These are phyloP conservation scores for Penaeus japonicus DNA, from an alignment of 1,140 invertebrate genomes.

Conservation along the genomic window DNA sequence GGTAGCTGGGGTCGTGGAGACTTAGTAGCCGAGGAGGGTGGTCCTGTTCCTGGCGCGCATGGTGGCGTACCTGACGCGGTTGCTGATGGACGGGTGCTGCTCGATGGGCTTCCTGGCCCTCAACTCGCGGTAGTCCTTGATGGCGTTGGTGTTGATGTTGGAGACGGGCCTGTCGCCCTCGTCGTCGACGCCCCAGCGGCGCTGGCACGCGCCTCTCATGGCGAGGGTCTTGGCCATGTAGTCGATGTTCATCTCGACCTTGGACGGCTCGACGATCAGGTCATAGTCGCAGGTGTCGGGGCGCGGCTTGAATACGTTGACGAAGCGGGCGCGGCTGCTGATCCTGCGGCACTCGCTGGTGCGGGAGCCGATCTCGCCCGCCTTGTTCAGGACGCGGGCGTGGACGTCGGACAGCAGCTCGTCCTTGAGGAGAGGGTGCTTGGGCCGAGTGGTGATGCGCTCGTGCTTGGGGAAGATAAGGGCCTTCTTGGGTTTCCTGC, in stretches of 20 bases:
- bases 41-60: constrained; percentile 42
- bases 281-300: constrained; percentile 53
- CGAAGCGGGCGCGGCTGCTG: constrained; percentile 52
- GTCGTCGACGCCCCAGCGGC: constrained; percentile 52
- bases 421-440: constrained; percentile 12
- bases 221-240: constrained; percentile 58
- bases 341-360: constrained; percentile 50
- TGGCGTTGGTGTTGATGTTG: constrained; percentile 45
- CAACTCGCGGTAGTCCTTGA: constrained; percentile 22
- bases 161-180: constrained; percentile 46
- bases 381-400: constrained; percentile 51
- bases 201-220: constrained; percentile 33
- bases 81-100: constrained; percentile 41
- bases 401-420: constrained; percentile 54
- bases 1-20: neutral
- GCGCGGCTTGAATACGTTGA: constrained; percentile 49
- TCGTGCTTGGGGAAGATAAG: neutral
- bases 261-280: constrained; percentile 38
- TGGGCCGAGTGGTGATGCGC: constrained; percentile 13
- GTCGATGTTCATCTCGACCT: constrained; percentile 56
- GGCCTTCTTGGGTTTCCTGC: constrained; percentile 19
- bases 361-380: constrained; percentile 34
- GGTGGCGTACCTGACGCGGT: constrained; percentile 33
- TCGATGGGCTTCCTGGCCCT: constrained; percentile 32
- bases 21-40: constrained; percentile 46